Conservation (phyloP, 2,888 invertebrate species). For the Salpingus planirostris region DNA sequence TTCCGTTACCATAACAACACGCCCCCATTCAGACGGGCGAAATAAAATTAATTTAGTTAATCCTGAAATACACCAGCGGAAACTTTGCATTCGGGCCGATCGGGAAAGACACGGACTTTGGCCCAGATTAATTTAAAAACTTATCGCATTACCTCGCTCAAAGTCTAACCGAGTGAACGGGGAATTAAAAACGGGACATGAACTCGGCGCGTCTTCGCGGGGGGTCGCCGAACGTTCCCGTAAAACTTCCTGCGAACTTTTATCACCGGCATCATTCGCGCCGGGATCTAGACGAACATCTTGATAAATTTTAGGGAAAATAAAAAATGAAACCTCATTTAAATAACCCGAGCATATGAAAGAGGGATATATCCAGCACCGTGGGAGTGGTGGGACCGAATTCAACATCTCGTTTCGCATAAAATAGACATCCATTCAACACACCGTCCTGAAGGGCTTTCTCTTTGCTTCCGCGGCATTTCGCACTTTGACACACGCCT, state of each 20-base stretch:
- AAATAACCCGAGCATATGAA: slow-evolving; percentile 16
- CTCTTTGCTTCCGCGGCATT: slow-evolving; percentile 12
- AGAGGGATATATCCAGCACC: slow-evolving; percentile 8
- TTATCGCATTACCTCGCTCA: no score
- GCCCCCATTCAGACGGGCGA: slow-evolving; percentile 22
- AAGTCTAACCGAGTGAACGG: no score
- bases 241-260: no score
- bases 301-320: slow-evolving; percentile 21
- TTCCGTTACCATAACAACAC: slow-evolving; percentile 32
- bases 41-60: slow-evolving; percentile 32
- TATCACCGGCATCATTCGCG: slow-evolving; percentile 16
- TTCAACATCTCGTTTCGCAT: slow-evolving; percentile 18
- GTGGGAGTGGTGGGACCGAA: slow-evolving; percentile 6
- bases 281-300: slow-evolving; percentile 16
- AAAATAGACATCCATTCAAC: slow-evolving; percentile 22
- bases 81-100: slow-evolving; percentile 14
- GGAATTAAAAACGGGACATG: no score
- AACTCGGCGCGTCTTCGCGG: no score
- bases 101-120: no score
- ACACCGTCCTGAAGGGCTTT: slow-evolving; percentile 13
- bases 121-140: no score
- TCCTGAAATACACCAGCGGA: slow-evolving; percentile 17
- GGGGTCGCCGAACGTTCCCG: no score
- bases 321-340: slow-evolving; percentile 20
- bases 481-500: slow-evolving; percentile 10